phyloP scores from a whole-genome alignment of 2,888 invertebrate genomes.

The Drosophila prolongata region DNA sequence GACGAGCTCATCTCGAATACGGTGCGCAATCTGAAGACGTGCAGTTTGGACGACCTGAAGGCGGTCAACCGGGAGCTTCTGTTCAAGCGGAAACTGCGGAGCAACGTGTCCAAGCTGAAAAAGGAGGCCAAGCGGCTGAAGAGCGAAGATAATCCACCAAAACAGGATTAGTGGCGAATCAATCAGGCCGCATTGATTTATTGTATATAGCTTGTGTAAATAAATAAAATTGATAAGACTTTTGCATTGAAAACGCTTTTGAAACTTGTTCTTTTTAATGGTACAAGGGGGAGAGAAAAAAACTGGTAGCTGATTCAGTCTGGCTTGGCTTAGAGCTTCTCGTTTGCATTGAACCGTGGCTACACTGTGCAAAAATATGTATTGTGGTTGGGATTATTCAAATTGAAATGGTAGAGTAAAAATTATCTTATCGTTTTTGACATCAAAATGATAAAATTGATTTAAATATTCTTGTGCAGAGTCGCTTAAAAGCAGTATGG shows the following conservation, averaged over 20 bases:
- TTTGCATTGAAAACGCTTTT: conserved; percentile 42
- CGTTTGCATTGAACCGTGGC: conserved; percentile 74
- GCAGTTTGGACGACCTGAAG: conserved; percentile 71
- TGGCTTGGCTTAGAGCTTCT: conserved; percentile 57
- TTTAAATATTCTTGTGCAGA: too few relatives aligned
- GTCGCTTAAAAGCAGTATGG: too few relatives aligned
- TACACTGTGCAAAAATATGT: neutral
- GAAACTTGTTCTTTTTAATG: conserved; percentile 63
- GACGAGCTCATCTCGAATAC: conserved; percentile 69
- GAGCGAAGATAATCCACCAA: neutral
- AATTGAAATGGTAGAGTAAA: too few relatives aligned
- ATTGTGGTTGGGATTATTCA: too few relatives aligned
- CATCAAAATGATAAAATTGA: too few relatives aligned
- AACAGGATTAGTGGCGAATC: conserved; percentile 18
- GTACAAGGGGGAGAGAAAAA: conserved; percentile 46
- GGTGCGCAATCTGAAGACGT: conserved; percentile 61
- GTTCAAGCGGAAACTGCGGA: conserved; percentile 64
- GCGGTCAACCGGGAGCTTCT: conserved; percentile 67
- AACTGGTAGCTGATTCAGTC: conserved; percentile 68
- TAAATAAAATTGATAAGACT: conserved; percentile 58
- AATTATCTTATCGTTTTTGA: too few relatives aligned
- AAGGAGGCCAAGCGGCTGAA: conserved; percentile 45
- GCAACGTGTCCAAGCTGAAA: conserved; percentile 54
- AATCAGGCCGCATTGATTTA: conserved; percentile 17
- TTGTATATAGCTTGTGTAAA: conserved; percentile 59